These are phyloP conservation scores for Dichetophora obliterata DNA, from an alignment of 2,888 invertebrate species.

Conservation along the genomic window DNA sequence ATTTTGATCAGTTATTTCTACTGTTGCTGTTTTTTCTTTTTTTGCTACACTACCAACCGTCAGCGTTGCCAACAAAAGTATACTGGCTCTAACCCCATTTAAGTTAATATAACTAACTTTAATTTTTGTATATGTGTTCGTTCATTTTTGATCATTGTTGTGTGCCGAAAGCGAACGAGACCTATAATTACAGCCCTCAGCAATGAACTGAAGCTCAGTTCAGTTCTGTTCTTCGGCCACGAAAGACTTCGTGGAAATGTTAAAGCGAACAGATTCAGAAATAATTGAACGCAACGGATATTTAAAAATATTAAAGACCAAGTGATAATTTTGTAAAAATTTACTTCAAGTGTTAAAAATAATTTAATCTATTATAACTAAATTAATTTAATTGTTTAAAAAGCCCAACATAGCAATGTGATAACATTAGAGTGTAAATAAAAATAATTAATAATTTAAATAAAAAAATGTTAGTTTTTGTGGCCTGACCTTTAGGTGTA, in stretches of 20 bases:
- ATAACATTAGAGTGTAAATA: too few species aligned
- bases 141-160: neutral
- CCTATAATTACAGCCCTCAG: constrained; percentile 13
- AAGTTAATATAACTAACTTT: neutral
- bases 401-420: neutral
- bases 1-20: neutral
- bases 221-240: constrained; percentile 38
- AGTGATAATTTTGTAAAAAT: neutral
- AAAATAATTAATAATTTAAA: too few species aligned
- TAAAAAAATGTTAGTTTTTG: too few species aligned
- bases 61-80: neutral
- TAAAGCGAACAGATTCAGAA: neutral
- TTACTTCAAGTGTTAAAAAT: too few species aligned
- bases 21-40: neutral
- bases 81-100: neutral
- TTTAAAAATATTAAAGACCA: neutral
- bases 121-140: neutral
- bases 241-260: neutral
- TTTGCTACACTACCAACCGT: neutral
- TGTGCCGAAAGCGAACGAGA: neutral
- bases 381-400: neutral
- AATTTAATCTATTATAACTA: too few species aligned
- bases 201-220: constrained; percentile 40
- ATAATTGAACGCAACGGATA: neutral
- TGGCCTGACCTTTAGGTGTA: too few species aligned